These are phyloP conservation scores for Ivindomyrus marchei DNA, from an alignment of 2,113 vertebrate genomes.

Conservation along the genomic window DNA sequence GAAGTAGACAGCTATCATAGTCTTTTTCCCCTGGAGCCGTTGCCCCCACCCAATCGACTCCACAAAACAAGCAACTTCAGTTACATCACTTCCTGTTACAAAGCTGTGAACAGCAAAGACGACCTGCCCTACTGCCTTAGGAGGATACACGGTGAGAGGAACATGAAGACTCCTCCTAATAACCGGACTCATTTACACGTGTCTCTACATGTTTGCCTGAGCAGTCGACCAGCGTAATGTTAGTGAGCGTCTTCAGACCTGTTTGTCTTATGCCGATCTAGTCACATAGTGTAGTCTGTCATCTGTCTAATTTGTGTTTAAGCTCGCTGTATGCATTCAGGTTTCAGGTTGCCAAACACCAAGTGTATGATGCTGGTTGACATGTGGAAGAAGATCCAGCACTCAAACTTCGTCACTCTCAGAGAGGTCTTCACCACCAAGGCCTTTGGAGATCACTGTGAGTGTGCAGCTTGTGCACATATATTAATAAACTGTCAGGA, in stretches of 20 bases:
- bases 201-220: not conserved
- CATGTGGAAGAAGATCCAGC: conserved; percentile 99
- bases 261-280: not conserved
- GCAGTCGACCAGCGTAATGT: not conserved
- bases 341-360: conserved; percentile 95
- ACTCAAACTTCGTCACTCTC: conserved; percentile 91
- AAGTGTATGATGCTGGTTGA: conserved; percentile 99
- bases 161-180: not conserved
- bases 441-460: conserved; percentile 96
- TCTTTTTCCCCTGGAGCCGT: conserved; percentile 90
- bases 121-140: conserved; percentile 97
- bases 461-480: conserved; percentile 38
- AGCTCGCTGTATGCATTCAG: conserved; percentile 46
- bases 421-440: conserved; percentile 98
- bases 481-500: not conserved
- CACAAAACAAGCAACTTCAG: conserved; percentile 99
- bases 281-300: not conserved
- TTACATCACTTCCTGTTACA: conserved; percentile 97
- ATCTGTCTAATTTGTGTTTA: not conserved
- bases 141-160: conserved; percentile 86
- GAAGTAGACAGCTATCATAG: conserved; percentile 99
- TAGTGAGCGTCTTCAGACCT: not conserved
- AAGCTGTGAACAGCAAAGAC: conserved; percentile 97
- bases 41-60: conserved; percentile 88
- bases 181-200: not conserved